These are phyloP conservation scores for Trididemnum clinides DNA, from an alignment of 23 tunicate genomes.

Conservation along the genomic window DNA sequence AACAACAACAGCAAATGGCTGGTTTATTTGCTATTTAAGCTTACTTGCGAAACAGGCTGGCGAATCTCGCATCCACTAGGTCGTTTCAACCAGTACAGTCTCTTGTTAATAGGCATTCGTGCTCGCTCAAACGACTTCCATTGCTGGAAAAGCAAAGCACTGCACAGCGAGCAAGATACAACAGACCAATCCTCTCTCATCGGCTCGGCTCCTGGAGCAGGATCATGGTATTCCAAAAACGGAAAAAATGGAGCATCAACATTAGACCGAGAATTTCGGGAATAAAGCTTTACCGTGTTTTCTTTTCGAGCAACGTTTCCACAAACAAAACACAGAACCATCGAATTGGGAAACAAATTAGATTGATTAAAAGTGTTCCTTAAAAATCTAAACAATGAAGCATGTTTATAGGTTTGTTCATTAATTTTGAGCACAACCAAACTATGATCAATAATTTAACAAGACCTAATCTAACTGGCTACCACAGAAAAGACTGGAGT, in stretches of 20 bases:
- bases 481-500: no score
- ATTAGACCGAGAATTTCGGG: constrained; percentile 49
- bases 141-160: constrained; percentile 78
- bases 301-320: constrained; percentile 69
- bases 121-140: constrained; percentile 86
- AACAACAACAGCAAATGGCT: no score
- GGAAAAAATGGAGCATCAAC: constrained; percentile 79
- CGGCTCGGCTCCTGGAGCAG: constrained; percentile 94
- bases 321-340: constrained; percentile 88
- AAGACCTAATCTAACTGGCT: neutral
- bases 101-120: constrained; percentile 80
- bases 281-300: constrained; percentile 46
- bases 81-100: constrained; percentile 95
- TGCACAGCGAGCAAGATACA: constrained; percentile 69
- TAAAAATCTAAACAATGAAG: neutral
- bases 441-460: neutral
- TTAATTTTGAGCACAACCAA: neutral
- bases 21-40: no score
- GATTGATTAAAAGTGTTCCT: constrained; percentile 1
- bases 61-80: constrained; percentile 97
- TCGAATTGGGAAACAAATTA: constrained; percentile 12
- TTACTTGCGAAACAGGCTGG: constrained; percentile 94
- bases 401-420: no score
- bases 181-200: constrained; percentile 96
- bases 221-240: constrained; percentile 94